Percentiles rank a stretch among this genome's conserved stretches.
Evolutionary conservation across 2,797 vertebrate genomes (phyloP).

Genomic region (Nannoperca australis): DNA sequence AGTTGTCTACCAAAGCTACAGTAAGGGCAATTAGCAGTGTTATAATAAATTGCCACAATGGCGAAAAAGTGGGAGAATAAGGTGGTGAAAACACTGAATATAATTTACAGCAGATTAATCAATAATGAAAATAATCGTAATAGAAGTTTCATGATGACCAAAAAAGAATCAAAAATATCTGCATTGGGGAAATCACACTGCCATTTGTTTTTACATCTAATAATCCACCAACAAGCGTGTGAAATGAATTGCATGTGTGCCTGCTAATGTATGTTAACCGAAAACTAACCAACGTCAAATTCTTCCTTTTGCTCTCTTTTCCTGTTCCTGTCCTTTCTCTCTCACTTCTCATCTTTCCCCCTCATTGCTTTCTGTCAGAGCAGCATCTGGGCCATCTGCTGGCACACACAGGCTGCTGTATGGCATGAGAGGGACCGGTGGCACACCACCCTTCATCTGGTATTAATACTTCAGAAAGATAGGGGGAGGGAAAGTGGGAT

Average conservation of each 20-base stretch:
- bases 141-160: background rate
- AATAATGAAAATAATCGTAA: no score
- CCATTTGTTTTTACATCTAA: constrained; percentile 70
- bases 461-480: constrained; percentile 60
- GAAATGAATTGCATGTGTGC: constrained; percentile 69
- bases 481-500: constrained; percentile 55
- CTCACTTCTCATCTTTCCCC: constrained; percentile 57
- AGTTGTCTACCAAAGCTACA: background rate
- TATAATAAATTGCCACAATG: background rate
- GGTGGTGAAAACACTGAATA: background rate
- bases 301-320: constrained; percentile 47
- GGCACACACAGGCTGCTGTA: constrained; percentile 57
- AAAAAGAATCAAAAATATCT: constrained; percentile 47
- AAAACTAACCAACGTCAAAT: constrained; percentile 62
- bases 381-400: constrained; percentile 59
- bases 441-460: constrained; percentile 69
- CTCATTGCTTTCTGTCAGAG: constrained; percentile 29
- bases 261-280: constrained; percentile 50
- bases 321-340: constrained; percentile 49
- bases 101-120: background rate
- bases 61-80: background rate
- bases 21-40: background rate
- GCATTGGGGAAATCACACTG: constrained; percentile 29
- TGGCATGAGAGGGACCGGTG: constrained; percentile 52
- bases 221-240: constrained; percentile 54